A percentile compares a stretch with the other conserved stretches of the same genome.
Evolutionary conservation across 2,797 vertebrate genomes (phyloP).

Genomic region (Epinephelus coioides): DNA sequence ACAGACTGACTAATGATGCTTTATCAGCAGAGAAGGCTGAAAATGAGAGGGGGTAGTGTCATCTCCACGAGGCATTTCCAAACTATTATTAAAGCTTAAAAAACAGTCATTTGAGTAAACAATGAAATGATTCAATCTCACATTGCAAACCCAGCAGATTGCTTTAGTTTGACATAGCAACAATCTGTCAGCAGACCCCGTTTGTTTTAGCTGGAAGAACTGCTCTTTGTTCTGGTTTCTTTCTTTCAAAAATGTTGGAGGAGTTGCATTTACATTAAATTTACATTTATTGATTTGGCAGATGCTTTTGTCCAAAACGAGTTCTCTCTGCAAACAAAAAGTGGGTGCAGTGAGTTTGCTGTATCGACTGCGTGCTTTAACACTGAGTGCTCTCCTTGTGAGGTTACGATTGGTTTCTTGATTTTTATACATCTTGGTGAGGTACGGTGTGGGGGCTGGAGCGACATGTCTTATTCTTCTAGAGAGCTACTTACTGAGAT

Average conservation of each 20-base stretch:
- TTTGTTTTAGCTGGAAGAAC: not conserved
- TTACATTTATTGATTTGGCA: slow-evolving; percentile 21
- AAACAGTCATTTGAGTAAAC: not conserved
- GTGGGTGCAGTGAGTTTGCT: not conserved
- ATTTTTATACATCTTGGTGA: not conserved
- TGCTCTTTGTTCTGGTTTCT: slow-evolving; percentile 17
- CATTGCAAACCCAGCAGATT: not conserved
- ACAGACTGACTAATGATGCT: not conserved
- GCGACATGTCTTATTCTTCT: not conserved
- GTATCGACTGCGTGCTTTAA: not conserved
- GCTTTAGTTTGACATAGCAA: not conserved
- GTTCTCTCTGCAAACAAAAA: slow-evolving; percentile 10
- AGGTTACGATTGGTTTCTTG: not conserved
- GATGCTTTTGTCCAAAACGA: not conserved
- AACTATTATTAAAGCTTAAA: not conserved
- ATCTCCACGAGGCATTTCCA: slow-evolving; percentile 5
- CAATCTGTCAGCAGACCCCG: slow-evolving; percentile 2
- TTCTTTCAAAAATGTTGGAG: not conserved
- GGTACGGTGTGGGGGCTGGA: not conserved
- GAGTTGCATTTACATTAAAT: not conserved
- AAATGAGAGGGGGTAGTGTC: not conserved
- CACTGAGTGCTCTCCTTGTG: not conserved
- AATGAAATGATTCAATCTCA: not conserved
- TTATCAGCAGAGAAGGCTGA: not conserved
- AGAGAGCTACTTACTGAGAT: not conserved